Conservation (phyloP, 92 coral and sea anemone species). For the Parazoanthus darwini region DNA sequence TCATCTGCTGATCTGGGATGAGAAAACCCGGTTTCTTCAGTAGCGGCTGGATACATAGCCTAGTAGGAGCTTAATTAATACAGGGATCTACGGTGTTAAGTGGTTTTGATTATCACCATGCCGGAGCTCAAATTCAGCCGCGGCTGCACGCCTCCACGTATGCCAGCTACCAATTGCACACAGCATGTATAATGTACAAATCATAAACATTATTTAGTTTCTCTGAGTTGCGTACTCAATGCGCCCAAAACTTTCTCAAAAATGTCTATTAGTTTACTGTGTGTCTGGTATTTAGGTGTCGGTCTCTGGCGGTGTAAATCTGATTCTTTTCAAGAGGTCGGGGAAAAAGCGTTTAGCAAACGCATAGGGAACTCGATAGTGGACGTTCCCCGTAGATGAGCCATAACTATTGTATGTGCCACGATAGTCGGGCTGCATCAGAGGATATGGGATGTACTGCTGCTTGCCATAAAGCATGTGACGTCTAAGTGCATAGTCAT, state of each 20-base stretch:
- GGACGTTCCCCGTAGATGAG: not conserved
- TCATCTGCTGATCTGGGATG: too few species aligned
- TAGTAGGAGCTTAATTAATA: too few species aligned
- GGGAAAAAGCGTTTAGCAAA: slow-evolving; percentile 2
- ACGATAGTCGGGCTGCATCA: not conserved
- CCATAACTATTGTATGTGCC: not conserved
- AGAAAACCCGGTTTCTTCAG: too few species aligned
- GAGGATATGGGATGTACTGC: not conserved
- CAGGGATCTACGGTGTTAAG: too few species aligned
- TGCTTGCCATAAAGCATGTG: not conserved
- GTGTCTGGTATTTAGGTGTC: not conserved
- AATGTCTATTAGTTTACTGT: not conserved
- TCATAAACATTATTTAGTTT: not conserved
- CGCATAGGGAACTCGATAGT: slow-evolving; percentile 5
- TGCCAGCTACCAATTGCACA: not conserved
- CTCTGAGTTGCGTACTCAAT: not conserved
- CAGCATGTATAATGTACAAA: not conserved
- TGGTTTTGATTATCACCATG: too few species aligned
- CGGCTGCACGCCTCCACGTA: too few species aligned
- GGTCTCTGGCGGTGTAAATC: not conserved
- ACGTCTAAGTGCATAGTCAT: slow-evolving; percentile 3
- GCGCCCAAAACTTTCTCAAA: not conserved
- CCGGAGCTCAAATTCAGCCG: too few species aligned
- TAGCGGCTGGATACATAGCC: too few species aligned
- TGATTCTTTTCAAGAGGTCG: not conserved